A percentile compares a stretch with the other conserved stretches of the same genome.
These are phyloP conservation scores for Rhyacophila evoluta DNA, from an alignment of 2,888 invertebrate genomes.

Conservation along the genomic window DNA sequence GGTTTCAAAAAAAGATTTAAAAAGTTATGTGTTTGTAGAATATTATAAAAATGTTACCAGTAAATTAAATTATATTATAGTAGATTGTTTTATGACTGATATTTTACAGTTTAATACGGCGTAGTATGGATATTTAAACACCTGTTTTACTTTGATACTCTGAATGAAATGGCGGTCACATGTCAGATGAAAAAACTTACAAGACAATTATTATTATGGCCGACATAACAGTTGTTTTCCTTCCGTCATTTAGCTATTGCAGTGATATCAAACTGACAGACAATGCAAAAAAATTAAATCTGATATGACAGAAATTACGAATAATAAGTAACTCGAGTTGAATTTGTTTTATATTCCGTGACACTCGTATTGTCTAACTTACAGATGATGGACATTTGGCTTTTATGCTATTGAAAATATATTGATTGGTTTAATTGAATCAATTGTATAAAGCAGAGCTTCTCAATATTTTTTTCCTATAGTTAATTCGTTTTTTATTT, in stretches of 20 bases:
- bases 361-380: too few relatives aligned
- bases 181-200: neutral
- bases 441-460: too few relatives aligned
- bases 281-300: neutral
- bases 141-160: slow-evolving; percentile 8
- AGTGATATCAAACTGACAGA: neutral
- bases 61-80: too few relatives aligned
- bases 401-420: too few relatives aligned
- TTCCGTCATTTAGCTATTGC: slow-evolving; percentile 38
- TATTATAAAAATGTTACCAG: too few relatives aligned
- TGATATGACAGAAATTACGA: neutral
- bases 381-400: too few relatives aligned
- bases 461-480: too few relatives aligned
- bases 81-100: neutral
- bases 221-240: slow-evolving; percentile 48
- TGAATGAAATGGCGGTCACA: slow-evolving; percentile 19
- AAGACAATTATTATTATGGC: slow-evolving; percentile 11
- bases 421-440: too few relatives aligned
- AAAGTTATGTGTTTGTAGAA: too few relatives aligned
- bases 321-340: neutral
- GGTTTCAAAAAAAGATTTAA: too few relatives aligned
- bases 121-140: neutral
- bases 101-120: neutral
- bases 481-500: too few relatives aligned
- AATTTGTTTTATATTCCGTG: too few relatives aligned